Evolutionary conservation across 1,140 invertebrate species (phyloP), one percentile per base, ranked within the genome.

Genomic region (Ostrea edulis): DNA sequence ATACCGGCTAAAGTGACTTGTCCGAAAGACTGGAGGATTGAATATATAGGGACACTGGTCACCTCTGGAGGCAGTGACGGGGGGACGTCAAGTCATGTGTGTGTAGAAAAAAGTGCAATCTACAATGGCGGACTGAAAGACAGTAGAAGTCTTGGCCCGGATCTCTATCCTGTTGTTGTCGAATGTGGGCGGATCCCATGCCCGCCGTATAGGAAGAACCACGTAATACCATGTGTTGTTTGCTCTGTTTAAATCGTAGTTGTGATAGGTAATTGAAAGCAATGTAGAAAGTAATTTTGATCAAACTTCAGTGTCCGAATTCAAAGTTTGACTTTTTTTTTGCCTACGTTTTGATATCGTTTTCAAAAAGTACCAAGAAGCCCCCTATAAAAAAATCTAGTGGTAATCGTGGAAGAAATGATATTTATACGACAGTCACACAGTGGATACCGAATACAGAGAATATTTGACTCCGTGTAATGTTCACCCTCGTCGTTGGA

Each of bases 1-100:
- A 77, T 77, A 9, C 68, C 68, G 9, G 68, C 68, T 25, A 77
- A 77, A 77, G 29, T 35, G 68, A 77, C 25, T 25, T 77, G 68
- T 35, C 68, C 68, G 29, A 25, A 22, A 77, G 68, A 77, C 12
- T 77, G 68, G 68, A 77, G 14, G 29, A 12, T 77, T 11, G 22
- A 77, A 29, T 77, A 77, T 17, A 25, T 35, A 0, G 68, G 68
- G 2, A 25, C 29, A 8, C 11, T 77, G 0, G 68, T 77, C 29
- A 29, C 25, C 12, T 8, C 68, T 17, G 68, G 29, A 14, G 29
- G 4, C 4, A 77, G 35, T 11, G 17, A 77, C 8, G 29, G 11
- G 8, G 8, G 9, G 25, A 9, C 7, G 2, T 12, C 29, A 14
- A 22, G 68, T 25, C 29, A 77, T 35, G 12, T 77, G 35, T 77